Evolutionary conservation across 2,888 invertebrate genomes (phyloP).

Genomic region (Drosophila eohydei): DNA sequence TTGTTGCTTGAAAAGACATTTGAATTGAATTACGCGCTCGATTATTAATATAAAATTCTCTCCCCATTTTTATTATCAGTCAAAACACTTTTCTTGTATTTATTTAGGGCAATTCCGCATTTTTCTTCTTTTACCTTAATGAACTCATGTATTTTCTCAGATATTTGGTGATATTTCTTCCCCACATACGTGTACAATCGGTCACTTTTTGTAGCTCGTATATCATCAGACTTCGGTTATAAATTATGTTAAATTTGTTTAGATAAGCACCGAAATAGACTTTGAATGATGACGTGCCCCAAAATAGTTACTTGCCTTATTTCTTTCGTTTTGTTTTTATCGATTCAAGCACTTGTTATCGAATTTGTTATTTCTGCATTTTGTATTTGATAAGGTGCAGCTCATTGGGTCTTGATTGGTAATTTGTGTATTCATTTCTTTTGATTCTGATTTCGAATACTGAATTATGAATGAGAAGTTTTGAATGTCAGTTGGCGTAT

Average conservation of each 20-base stretch:
- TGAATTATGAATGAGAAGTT: conserved; percentile 20
- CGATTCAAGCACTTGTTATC: conserved; percentile 33
- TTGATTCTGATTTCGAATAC: conserved; percentile 7
- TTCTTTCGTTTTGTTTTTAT: conserved; percentile 17
- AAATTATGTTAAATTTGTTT: conserved; percentile 55
- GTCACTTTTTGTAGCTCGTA: conserved; percentile 45
- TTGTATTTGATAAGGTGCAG: conserved; percentile 22
- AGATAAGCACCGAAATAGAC: conserved; percentile 37
- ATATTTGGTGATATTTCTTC: conserved; percentile 22
- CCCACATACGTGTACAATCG: conserved; percentile 57
- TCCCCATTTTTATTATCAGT: conserved; percentile 44
- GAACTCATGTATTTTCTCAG: conserved; percentile 49
- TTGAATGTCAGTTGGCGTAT: conserved; percentile 1
- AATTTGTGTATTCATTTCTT: conserved; percentile 45
- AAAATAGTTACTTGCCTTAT: conserved; percentile 3
- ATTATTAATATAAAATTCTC: conserved; percentile 55
- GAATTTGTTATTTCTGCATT: conserved; percentile 37
- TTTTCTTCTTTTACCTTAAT: conserved; percentile 43
- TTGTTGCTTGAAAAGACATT: conserved; percentile 63
- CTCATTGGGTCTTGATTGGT: conserved; percentile 41
- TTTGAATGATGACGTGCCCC: conserved; percentile 47
- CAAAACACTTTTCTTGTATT: conserved; percentile 43
- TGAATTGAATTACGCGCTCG: conserved; percentile 73
- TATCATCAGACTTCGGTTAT: conserved; percentile 18
- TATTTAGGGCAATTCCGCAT: conserved; percentile 64